Percentiles rank a stretch among this genome's conserved stretches.
These are phyloP conservation scores for Caenorhabditis plicata DNA, from an alignment of 2,888 invertebrate genomes.

Conservation along the genomic window DNA sequence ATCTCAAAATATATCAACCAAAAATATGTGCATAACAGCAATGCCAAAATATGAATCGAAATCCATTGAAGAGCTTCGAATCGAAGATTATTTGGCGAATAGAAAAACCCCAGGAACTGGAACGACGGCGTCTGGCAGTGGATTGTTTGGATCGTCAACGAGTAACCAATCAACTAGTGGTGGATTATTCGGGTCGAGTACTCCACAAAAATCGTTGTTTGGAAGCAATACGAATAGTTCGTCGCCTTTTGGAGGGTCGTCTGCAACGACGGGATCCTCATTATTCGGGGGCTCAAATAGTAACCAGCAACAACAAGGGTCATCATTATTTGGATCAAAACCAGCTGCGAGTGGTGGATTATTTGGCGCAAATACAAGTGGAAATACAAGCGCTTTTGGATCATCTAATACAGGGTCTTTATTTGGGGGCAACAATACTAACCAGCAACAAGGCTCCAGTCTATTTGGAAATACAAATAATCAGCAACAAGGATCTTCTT, in stretches of 20 bases:
- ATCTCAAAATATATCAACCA: slow-evolving; percentile 80
- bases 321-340: slow-evolving; percentile 41
- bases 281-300: slow-evolving; percentile 34
- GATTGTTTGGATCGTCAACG: slow-evolving; percentile 36
- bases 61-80: slow-evolving; percentile 87
- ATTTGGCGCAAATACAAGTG: neutral
- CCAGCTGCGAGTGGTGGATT: slow-evolving; percentile 13
- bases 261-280: slow-evolving; percentile 8
- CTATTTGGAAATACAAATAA: neutral
- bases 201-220: slow-evolving; percentile 37
- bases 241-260: slow-evolving; percentile 19
- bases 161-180: slow-evolving; percentile 31
- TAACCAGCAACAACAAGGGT: slow-evolving; percentile 14
- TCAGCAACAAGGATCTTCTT: slow-evolving; percentile 1
- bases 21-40: slow-evolving; percentile 93
- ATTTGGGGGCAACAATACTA: neutral
- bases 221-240: slow-evolving; percentile 13
- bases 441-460: no score
- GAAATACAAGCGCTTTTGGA: neutral
- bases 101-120: slow-evolving; percentile 75
- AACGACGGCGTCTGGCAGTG: slow-evolving; percentile 32
- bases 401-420: neutral
- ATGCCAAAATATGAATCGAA: slow-evolving; percentile 98
- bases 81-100: slow-evolving; percentile 88
- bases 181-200: slow-evolving; percentile 61